Evolutionary conservation across 2,888 invertebrate species (phyloP).

Genomic region (Apodemia zela): DNA sequence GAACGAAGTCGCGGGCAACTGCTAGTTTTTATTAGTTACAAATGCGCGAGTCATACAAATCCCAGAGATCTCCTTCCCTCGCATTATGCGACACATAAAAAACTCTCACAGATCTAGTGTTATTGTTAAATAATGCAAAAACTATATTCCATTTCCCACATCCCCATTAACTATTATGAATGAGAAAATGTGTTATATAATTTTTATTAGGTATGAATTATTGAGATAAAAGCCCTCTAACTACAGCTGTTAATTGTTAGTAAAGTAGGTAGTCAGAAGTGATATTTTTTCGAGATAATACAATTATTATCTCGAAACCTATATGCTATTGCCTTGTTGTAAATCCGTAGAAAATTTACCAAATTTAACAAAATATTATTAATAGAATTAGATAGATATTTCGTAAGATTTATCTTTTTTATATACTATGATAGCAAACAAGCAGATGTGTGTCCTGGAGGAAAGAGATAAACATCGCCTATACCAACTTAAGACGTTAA

Average conservation of each 20-base stretch:
- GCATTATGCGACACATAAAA: background rate
- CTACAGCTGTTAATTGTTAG: background rate
- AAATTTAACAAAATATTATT: no score
- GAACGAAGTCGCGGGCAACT: no score
- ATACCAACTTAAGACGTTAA: no score
- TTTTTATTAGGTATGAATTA: background rate
- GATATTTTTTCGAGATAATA: background rate
- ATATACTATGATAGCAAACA: no score
- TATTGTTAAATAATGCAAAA: slow-evolving; percentile 6
- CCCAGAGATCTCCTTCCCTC: background rate
- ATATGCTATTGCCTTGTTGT: no score
- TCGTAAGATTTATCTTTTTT: no score
- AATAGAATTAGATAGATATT: no score
- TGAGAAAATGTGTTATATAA: background rate
- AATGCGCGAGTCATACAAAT: background rate
- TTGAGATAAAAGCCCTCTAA: no score
- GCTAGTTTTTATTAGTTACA: no score
- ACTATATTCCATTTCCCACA: background rate
- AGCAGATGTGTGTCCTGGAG: no score
- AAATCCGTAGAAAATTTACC: no score
- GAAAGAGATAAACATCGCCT: no score
- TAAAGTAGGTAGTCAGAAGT: background rate
- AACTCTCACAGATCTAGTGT: background rate
- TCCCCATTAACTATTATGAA: background rate
- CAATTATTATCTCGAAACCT: background rate